These are phyloP conservation scores for Brachionus paranguensis DNA, from an alignment of 1,140 invertebrate genomes.

Conservation along the genomic window DNA sequence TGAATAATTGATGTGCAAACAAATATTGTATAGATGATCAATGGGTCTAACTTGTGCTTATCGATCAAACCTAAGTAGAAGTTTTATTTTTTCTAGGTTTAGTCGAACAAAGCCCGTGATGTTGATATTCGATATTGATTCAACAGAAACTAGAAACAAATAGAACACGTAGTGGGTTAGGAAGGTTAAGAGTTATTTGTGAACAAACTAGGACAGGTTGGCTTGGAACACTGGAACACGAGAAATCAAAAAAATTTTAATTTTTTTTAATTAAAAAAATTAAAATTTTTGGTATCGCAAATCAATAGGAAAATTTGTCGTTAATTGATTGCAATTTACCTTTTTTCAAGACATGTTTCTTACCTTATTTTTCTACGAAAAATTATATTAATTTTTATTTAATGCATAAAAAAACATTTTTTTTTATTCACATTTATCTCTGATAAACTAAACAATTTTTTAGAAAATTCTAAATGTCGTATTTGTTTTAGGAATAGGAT, in stretches of 20 bases:
- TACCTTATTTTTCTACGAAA: too few species aligned
- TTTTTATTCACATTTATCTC: too few species aligned
- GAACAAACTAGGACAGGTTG: not conserved
- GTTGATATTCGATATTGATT: not conserved
- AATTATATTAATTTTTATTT: too few species aligned
- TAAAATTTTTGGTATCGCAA: too few species aligned
- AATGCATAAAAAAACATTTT: too few species aligned
- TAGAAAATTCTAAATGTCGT: too few species aligned
- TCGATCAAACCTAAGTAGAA: not conserved
- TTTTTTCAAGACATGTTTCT: not conserved
- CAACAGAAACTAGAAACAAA: not conserved
- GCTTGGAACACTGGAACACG: not conserved
- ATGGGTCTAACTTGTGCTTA: not conserved
- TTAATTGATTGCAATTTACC: not conserved
- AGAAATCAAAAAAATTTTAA: not conserved
- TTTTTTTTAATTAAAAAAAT: not conserved
- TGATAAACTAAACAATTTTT: too few species aligned
- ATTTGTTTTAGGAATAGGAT: too few species aligned
- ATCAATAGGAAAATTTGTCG: not conserved
- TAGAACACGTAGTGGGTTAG: too few species aligned
- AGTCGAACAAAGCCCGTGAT: not conserved
- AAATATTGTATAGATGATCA: not conserved
- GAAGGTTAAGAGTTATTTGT: not conserved
- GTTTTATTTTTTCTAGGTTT: not conserved
- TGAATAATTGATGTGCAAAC: not conserved